Evolutionary conservation across 1,140 invertebrate species (phyloP).

Genomic region (Eurytemora carolleeae): DNA sequence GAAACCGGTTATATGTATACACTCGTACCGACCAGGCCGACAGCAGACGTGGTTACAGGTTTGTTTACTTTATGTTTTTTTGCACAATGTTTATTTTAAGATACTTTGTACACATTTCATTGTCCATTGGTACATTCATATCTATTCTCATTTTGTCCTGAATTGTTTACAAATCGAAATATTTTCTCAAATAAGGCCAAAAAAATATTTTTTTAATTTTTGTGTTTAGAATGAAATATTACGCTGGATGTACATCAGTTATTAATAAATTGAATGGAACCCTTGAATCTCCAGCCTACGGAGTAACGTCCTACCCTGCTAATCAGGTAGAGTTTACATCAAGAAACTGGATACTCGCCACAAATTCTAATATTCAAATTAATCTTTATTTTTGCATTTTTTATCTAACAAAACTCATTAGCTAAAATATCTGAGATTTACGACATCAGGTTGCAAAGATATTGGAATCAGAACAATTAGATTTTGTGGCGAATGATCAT

Average conservation of each 20-base stretch:
- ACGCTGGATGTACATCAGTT: constrained; percentile 31
- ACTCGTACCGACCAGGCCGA: constrained; percentile 73
- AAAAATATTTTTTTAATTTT: neutral
- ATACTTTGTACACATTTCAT: neutral
- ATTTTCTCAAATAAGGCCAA: neutral
- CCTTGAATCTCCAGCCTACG: constrained; percentile 64
- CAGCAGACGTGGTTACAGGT: constrained; percentile 68
- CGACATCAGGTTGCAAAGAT: too few relatives aligned
- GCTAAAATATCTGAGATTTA: too few relatives aligned
- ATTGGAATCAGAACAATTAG: too few relatives aligned
- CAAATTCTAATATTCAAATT: too few relatives aligned
- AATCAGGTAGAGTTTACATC: constrained; percentile 89
- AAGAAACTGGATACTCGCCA: too few relatives aligned
- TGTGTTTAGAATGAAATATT: constrained; percentile 17
- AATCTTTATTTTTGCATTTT: too few relatives aligned
- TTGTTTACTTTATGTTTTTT: constrained; percentile 56
- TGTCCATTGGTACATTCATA: too few relatives aligned
- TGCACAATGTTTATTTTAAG: constrained; percentile 21
- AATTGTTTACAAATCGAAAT: too few relatives aligned
- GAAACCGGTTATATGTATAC: constrained; percentile 69
- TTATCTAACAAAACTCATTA: too few relatives aligned
- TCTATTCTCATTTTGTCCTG: too few relatives aligned
- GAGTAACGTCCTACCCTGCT: constrained; percentile 59
- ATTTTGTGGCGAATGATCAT: too few relatives aligned
- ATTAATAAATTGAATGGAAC: constrained; percentile 59